phyloP scores from a whole-genome alignment of 2,797 vertebrate species.

The Crenichthys baileyi region DNA sequence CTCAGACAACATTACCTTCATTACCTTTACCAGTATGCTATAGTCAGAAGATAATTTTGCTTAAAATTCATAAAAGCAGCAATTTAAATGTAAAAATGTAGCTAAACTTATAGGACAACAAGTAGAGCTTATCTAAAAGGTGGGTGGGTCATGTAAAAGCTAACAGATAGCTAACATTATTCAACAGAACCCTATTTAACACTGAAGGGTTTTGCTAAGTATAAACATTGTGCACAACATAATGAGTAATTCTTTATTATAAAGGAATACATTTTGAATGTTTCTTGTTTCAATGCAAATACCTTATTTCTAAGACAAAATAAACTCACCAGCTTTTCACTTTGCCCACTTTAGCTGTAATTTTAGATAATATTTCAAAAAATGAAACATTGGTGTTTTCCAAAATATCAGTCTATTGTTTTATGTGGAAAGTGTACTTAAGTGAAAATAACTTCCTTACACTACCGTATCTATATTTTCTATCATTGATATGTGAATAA shows the following conservation, averaged over 20 bases:
- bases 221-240: not conserved
- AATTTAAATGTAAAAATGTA: not conserved
- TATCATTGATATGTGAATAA: conserved; percentile 49
- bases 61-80: not conserved
- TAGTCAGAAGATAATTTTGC: not conserved
- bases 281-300: not conserved
- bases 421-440: conserved; percentile 14
- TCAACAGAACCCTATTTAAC: not conserved
- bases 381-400: not conserved
- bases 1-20: conserved; percentile 39
- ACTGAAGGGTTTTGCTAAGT: not conserved
- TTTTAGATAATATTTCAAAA: not conserved
- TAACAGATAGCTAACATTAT: not conserved
- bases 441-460: conserved; percentile 20
- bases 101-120: not conserved
- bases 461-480: conserved; percentile 29
- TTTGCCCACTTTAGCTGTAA: not conserved
- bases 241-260: not conserved
- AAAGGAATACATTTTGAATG: too few relatives aligned
- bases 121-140: not conserved
- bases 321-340: conserved; percentile 2
- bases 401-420: not conserved
- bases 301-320: conserved; percentile 1
- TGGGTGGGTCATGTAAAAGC: not conserved
- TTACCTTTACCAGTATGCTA: conserved; percentile 17